Evolutionary conservation across 2,797 vertebrate species (phyloP).

Genomic region (Tenualosa thibaudeaui): DNA sequence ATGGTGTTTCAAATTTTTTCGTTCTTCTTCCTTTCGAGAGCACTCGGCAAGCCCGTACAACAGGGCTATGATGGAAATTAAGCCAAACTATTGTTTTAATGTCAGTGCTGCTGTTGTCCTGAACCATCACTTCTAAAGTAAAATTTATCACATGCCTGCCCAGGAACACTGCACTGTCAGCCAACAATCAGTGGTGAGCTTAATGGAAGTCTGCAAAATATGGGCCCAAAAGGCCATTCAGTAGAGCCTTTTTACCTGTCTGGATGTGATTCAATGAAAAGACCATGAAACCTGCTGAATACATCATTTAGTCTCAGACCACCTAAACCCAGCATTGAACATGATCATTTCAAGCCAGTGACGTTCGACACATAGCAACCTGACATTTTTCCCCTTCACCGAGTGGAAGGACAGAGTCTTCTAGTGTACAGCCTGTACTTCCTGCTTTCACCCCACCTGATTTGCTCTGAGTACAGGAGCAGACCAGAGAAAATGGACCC

Average conservation of each 20-base stretch:
- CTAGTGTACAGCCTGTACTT: not conserved
- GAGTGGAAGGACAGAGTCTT: not conserved
- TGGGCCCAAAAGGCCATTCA: not conserved
- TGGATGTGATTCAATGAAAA: not conserved
- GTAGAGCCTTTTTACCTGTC: not conserved
- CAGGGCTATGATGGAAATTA: no score
- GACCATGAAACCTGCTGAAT: no score
- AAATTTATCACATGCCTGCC: not conserved
- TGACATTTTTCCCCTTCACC: not conserved
- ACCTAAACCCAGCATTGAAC: not conserved
- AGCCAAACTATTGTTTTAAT: no score
- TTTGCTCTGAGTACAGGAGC: not conserved
- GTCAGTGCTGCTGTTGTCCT: not conserved
- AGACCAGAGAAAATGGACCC: not conserved
- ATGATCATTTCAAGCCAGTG: not conserved
- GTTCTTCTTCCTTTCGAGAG: no score
- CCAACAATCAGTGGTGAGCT: not conserved
- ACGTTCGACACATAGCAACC: not conserved
- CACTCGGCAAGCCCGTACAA: no score
- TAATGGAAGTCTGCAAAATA: not conserved
- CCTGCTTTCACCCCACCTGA: not conserved
- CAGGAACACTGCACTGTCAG: not conserved
- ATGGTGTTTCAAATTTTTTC: no score
- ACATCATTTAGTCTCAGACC: not conserved
- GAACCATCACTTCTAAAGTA: not conserved